A percentile compares a stretch with the other conserved stretches of the same genome.
These are phyloP conservation scores for Dicaeum eximium DNA, from an alignment of 2,113 vertebrate genomes.

Conservation along the genomic window DNA sequence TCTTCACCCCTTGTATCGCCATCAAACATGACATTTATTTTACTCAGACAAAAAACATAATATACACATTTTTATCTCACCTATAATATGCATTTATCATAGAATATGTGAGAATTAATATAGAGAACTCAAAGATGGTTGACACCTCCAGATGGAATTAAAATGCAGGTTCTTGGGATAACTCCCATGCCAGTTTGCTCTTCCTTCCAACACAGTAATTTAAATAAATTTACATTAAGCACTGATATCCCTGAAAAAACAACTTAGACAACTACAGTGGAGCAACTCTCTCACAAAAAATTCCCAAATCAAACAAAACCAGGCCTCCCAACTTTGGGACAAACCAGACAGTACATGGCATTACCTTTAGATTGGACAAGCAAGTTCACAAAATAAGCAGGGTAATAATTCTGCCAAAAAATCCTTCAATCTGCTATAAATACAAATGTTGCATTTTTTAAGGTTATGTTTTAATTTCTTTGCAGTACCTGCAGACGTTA, in stretches of 20 bases:
- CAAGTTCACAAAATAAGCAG: constrained; percentile 85
- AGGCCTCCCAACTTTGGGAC: neutral
- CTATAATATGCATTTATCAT: neutral
- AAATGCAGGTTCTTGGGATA: neutral
- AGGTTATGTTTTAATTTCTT: neutral
- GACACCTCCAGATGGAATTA: neutral
- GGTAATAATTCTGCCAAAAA: constrained; percentile 82
- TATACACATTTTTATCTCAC: neutral
- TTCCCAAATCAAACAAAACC: neutral
- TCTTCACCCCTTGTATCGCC: neutral
- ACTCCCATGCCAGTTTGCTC: neutral
- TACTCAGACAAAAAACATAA: neutral
- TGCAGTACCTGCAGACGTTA: neutral
- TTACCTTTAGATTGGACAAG: constrained; percentile 83
- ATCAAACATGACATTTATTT: neutral
- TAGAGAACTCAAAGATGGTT: neutral
- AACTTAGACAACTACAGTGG: neutral
- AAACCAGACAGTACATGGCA: neutral
- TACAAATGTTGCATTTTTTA: neutral
- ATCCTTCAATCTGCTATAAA: constrained; percentile 73
- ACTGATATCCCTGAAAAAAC: neutral
- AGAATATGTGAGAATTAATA: neutral
- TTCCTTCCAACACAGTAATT: neutral
- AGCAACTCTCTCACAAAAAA: neutral
- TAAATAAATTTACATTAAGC: neutral